Evolutionary conservation across 2,888 invertebrate species (phyloP).

Genomic region (Philereme transversata): DNA sequence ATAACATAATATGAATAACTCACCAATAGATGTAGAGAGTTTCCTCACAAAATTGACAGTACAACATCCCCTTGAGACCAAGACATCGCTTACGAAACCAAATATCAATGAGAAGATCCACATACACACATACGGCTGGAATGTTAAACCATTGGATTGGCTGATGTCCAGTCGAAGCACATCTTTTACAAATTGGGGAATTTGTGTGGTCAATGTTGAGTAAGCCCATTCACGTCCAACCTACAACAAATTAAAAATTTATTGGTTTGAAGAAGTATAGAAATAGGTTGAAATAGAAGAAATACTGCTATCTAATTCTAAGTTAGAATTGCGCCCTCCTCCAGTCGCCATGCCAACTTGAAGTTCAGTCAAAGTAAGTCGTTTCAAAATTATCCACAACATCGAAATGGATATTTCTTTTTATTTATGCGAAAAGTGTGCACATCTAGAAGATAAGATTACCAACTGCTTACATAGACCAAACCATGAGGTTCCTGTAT

Average conservation of each 20-base stretch:
- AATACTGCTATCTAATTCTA: too few relatives aligned
- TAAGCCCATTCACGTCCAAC: conserved; percentile 28
- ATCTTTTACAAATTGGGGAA: conserved; percentile 21
- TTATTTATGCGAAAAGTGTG: too few relatives aligned
- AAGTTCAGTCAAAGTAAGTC: too few relatives aligned
- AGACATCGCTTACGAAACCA: conserved; percentile 23
- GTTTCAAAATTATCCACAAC: too few relatives aligned
- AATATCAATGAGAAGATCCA: conserved; percentile 25
- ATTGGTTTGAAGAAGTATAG: too few relatives aligned
- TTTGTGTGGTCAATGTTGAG: conserved; percentile 10
- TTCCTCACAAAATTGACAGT: conserved; percentile 22
- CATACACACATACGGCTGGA: conserved; percentile 23
- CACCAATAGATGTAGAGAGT: conserved; percentile 55
- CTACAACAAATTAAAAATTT: conserved; percentile 9
- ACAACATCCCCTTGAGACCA: conserved; percentile 15
- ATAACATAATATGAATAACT: not conserved
- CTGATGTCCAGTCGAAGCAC: conserved; percentile 21
- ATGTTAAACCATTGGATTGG: not conserved
- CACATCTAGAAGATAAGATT: too few relatives aligned
- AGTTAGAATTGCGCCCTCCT: too few relatives aligned
- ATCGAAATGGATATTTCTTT: too few relatives aligned
- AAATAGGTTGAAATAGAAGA: too few relatives aligned
- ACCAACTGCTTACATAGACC: too few relatives aligned
- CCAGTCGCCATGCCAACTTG: too few relatives aligned
- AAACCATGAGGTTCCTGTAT: too few relatives aligned